Percentiles rank a stretch among this genome's conserved stretches.
Conservation (phyloP, 2,888 invertebrate species). For the Palloptera scutellata region DNA sequence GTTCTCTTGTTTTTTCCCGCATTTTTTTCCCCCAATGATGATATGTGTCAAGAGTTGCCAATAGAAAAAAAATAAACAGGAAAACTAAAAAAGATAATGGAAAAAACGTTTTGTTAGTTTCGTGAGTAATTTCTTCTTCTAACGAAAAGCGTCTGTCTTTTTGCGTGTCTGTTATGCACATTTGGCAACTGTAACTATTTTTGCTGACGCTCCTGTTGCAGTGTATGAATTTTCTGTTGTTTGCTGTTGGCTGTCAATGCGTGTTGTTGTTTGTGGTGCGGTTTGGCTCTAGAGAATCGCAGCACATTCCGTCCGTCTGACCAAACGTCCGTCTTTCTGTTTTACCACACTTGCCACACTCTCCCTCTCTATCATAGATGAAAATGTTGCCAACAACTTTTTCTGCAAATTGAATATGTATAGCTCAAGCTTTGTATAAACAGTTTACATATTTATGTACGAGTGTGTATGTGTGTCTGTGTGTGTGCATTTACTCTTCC, state of each 20-base stretch:
- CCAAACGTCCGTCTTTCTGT: conserved; percentile 1
- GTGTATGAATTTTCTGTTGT: conserved; percentile 21
- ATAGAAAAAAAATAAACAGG: conserved; percentile 23
- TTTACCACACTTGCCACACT: not conserved
- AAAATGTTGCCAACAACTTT: conserved; percentile 27
- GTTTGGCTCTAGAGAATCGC: conserved; percentile 3
- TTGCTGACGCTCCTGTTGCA: too few relatives aligned
- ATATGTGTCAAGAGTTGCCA: conserved; percentile 56
- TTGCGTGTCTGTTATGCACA: too few relatives aligned
- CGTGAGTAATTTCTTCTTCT: too few relatives aligned
- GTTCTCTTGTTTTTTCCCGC: conserved; percentile 27
- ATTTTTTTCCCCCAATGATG: conserved; percentile 31
- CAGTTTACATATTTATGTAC: too few relatives aligned
- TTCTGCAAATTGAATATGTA: conserved; percentile 26
- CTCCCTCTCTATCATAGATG: conserved; percentile 24
- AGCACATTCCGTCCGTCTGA: not conserved
- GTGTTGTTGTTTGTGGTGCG: conserved; percentile 35
- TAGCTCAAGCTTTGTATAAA: not conserved
- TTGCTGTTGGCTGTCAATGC: conserved; percentile 17
- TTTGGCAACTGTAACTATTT: too few relatives aligned
- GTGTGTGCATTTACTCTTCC: not conserved
- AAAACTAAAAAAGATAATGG: too few relatives aligned
- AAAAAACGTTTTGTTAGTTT: too few relatives aligned
- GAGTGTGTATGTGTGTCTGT: not conserved
- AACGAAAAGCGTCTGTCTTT: too few relatives aligned